These are phyloP conservation scores for Tapera naevia DNA, from an alignment of 2,797 vertebrate genomes.

Conservation along the genomic window DNA sequence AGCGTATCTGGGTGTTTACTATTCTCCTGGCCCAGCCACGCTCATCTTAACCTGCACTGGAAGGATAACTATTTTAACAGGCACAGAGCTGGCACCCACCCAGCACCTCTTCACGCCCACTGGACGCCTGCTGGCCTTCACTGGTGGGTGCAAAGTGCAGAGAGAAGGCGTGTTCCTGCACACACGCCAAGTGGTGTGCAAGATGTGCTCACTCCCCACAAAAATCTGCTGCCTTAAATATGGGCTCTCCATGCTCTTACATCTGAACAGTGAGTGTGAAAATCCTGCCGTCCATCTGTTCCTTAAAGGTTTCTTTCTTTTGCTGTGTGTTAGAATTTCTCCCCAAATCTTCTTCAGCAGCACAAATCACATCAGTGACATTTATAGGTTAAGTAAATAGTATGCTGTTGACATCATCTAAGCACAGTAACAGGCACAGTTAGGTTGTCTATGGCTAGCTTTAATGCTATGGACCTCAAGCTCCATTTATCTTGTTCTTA, in stretches of 20 bases:
- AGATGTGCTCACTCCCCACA: conserved; percentile 44
- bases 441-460: neutral
- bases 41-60: neutral
- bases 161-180: neutral
- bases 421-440: conserved; percentile 43
- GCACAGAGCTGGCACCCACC: neutral
- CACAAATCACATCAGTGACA: conserved; percentile 42
- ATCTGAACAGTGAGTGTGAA: conserved; percentile 40
- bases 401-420: conserved; percentile 51
- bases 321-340: neutral
- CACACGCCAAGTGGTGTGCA: neutral
- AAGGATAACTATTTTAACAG: neutral
- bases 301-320: conserved; percentile 44
- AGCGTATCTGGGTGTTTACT: neutral
- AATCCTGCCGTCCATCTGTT: conserved; percentile 66
- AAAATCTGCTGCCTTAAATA: conserved; percentile 47
- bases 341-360: conserved; percentile 23
- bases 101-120: accelerated
- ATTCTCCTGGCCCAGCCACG: neutral
- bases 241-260: neutral
- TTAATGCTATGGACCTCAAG: neutral
- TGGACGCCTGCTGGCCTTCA: neutral
- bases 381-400: conserved; percentile 53
- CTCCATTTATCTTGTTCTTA: neutral
- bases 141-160: accelerated